These are phyloP conservation scores for Eufriesea mexicana DNA, from an alignment of 1,140 invertebrate genomes.

Conservation along the genomic window DNA sequence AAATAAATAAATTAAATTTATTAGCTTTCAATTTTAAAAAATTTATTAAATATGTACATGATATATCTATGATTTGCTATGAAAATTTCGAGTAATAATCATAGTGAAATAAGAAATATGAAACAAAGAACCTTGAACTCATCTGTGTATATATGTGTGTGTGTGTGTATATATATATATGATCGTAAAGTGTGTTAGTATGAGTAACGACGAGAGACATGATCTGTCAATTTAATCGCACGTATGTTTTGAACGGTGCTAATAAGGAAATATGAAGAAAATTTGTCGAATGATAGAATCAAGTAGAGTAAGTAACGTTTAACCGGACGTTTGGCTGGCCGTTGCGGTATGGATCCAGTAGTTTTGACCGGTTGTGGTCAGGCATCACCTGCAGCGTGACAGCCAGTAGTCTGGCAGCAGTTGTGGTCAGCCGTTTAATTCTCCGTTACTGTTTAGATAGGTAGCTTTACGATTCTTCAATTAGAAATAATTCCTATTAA, in stretches of 20 bases:
- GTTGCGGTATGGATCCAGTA: slow-evolving; percentile 12
- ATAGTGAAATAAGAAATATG: too few relatives aligned
- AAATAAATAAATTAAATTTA: too few relatives aligned
- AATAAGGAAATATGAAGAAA: too few relatives aligned
- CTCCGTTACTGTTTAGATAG: neutral
- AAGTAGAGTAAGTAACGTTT: neutral
- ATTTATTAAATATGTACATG: neutral
- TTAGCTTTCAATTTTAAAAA: too few relatives aligned
- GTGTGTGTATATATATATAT: too few relatives aligned
- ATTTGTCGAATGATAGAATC: neutral
- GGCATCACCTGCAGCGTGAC: slow-evolving; percentile 4
- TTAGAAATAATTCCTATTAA: neutral
- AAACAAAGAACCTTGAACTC: too few relatives aligned
- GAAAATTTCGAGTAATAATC: neutral
- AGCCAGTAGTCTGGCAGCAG: neutral
- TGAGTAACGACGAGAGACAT: too few relatives aligned
- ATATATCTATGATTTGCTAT: neutral
- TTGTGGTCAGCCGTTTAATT: slow-evolving; percentile 6
- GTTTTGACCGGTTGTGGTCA: slow-evolving; percentile 37
- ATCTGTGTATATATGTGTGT: too few relatives aligned
- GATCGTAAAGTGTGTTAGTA: too few relatives aligned
- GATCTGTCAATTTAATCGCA: too few relatives aligned
- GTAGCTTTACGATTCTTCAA: neutral
- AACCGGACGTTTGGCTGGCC: neutral
- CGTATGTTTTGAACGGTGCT: too few relatives aligned